Evolutionary conservation across 2,797 vertebrate genomes (phyloP), one percentile per base, ranked within the genome.

Genomic region (Numenius phaeopus): DNA sequence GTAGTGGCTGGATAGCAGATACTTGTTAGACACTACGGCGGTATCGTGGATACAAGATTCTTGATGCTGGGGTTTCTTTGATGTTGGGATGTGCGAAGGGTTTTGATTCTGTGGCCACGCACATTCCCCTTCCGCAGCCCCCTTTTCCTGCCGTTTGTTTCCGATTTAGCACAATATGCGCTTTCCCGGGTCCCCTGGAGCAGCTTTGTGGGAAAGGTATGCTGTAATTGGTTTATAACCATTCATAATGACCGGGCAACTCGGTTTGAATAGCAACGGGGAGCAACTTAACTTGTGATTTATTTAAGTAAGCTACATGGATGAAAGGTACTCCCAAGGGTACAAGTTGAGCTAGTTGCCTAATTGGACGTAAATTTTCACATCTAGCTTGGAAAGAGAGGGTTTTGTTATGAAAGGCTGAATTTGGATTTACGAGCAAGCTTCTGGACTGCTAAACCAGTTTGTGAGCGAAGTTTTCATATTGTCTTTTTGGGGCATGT

Each of bases 231-330:
- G 88, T 94, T 69, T 95, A 82, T 94, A 92, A 94, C 94, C 71
- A 67, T 94, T 96, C 94, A 96, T 90, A 97, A 95, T 65, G 90
- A 73, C 89, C 87, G 59, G 80, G 81, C 64, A 87, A 83, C 94
- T 97, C 29, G 13, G 55, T 83, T 42, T n/a, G 94, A 97, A 95
- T 84, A 96, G 96, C 92, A 96, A 94, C 46, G 11, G 94, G 91
- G 95, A 97, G 91, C 88, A 93, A 91, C 84, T 96, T 97, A 90
- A 90, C 80, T 95, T 94, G 87, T 87, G 96, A 97, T 98, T 98
- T 97, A 97, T 97, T 98, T 97, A 95, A 83, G 82, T 71, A 76
- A 96, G 64, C 95, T 80, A 79, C 71, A 85, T 71, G 90, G 92
- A 96, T 98, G 96, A 97, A 97, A 98, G 94, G 93, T 94, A 92